Percentiles rank a stretch among this genome's conserved stretches.
Conservation (phyloP, 2,797 vertebrate genomes). For the Mus minutoides region DNA sequence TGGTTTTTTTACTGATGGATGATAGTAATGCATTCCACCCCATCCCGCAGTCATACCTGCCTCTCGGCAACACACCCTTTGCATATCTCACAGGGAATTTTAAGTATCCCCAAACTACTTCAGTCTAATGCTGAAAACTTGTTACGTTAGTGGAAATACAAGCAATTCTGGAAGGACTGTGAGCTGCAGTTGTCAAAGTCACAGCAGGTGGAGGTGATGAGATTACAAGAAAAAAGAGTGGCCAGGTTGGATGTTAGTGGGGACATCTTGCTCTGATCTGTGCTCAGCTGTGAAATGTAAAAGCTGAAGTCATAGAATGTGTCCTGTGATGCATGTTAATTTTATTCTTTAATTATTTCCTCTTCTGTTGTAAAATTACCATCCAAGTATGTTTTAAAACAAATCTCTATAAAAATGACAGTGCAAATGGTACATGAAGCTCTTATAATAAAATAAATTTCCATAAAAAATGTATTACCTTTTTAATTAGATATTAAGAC, state of each 20-base stretch:
- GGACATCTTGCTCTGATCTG: background rate
- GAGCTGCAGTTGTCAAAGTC: background rate
- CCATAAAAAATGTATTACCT: conserved; percentile 42
- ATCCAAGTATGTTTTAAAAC: conserved; percentile 55
- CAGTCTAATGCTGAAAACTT: background rate
- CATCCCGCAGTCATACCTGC: background rate
- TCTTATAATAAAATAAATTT: conserved; percentile 57
- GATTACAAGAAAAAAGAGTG: background rate
- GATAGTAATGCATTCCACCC: background rate
- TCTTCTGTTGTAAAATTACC: conserved; percentile 67
- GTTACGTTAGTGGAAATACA: background rate
- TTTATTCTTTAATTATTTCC: conserved; percentile 80
- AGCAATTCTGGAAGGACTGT: background rate
- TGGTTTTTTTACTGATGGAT: background rate
- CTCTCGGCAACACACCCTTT: background rate
- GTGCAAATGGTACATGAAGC: conserved; percentile 41
- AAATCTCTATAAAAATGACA: conserved; percentile 55
- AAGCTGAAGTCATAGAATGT: conserved; percentile 30
- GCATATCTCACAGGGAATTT: background rate
- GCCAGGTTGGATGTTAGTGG: background rate
- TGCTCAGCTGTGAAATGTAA: conserved; percentile 62
- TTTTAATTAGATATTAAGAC: conserved; percentile 66
- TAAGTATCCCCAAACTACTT: background rate
- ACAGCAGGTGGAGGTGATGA: background rate
- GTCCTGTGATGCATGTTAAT: conserved; percentile 68